Conservation (phyloP, 1,140 invertebrate genomes). For the Sarcophaga peregrina region DNA sequence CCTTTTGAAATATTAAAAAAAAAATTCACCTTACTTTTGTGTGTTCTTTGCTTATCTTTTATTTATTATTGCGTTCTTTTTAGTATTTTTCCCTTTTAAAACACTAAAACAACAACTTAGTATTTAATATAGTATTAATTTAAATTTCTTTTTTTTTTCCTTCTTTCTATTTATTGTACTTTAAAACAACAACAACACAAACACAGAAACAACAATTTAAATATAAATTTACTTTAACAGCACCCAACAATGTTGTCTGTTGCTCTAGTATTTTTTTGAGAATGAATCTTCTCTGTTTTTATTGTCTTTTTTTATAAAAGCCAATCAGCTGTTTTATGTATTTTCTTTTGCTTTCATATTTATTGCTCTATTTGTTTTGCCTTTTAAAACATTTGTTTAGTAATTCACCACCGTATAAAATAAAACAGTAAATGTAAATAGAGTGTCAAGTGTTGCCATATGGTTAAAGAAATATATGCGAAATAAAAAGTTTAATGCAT, state of each 20-base stretch:
- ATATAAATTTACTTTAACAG: background rate
- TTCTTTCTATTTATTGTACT: background rate
- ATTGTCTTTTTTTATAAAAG: background rate
- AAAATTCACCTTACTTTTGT: too few relatives aligned
- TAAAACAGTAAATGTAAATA: too few relatives aligned
- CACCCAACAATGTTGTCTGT: conserved; percentile 16
- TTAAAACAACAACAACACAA: conserved; percentile 3
- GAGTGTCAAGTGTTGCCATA: too few relatives aligned
- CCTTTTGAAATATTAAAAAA: too few relatives aligned
- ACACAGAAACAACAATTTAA: background rate
- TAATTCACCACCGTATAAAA: too few relatives aligned
- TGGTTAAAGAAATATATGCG: too few relatives aligned
- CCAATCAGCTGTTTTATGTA: background rate
- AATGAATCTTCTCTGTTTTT: background rate
- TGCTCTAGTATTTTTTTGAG: conserved; percentile 18
- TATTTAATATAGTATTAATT: background rate
- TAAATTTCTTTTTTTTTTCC: background rate
- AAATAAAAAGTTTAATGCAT: too few relatives aligned
- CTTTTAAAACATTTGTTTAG: background rate
- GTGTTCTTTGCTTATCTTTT: too few relatives aligned
- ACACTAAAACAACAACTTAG: background rate
- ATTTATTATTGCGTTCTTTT: too few relatives aligned
- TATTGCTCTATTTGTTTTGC: background rate
- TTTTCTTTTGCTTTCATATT: background rate
- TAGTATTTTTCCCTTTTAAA: too few relatives aligned